Evolutionary conservation across 2,888 invertebrate species (phyloP).

Genomic region (Pteria penguin): DNA sequence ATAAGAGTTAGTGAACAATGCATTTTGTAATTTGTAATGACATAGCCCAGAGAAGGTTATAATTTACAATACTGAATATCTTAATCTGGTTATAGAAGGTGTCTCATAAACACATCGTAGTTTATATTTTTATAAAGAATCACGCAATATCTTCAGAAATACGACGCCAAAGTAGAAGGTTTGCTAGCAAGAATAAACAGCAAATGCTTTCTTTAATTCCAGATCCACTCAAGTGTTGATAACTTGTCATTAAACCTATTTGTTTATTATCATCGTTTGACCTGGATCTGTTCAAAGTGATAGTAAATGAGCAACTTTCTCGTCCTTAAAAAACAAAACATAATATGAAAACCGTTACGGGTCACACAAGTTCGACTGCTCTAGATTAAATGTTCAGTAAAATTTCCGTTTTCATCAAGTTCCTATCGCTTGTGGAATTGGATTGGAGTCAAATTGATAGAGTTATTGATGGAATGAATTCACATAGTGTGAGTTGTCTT

Average conservation of each 20-base stretch:
- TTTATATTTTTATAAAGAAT: too few relatives aligned
- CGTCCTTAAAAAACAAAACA: not conserved
- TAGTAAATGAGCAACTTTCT: not conserved
- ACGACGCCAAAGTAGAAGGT: too few relatives aligned
- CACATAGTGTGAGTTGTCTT: too few relatives aligned
- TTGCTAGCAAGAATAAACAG: not conserved
- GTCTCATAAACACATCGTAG: too few relatives aligned
- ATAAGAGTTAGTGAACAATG: too few relatives aligned
- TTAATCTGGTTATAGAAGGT: too few relatives aligned
- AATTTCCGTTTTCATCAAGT: conserved; percentile 48
- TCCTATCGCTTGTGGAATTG: conserved; percentile 36
- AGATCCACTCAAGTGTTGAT: not conserved
- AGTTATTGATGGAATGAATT: not conserved
- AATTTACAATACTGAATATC: too few relatives aligned
- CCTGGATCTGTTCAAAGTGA: not conserved
- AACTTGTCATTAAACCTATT: not conserved
- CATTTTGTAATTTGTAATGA: too few relatives aligned
- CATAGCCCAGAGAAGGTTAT: too few relatives aligned
- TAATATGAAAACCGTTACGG: conserved; percentile 20
- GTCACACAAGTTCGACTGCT: conserved; percentile 12
- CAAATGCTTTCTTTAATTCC: not conserved
- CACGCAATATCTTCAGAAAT: too few relatives aligned
- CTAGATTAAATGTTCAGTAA: conserved; percentile 46
- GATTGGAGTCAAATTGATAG: conserved; percentile 29
- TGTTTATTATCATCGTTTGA: not conserved